phyloP scores from a whole-genome alignment of 2,888 invertebrate genomes.

The Eupithecia exiguata region DNA sequence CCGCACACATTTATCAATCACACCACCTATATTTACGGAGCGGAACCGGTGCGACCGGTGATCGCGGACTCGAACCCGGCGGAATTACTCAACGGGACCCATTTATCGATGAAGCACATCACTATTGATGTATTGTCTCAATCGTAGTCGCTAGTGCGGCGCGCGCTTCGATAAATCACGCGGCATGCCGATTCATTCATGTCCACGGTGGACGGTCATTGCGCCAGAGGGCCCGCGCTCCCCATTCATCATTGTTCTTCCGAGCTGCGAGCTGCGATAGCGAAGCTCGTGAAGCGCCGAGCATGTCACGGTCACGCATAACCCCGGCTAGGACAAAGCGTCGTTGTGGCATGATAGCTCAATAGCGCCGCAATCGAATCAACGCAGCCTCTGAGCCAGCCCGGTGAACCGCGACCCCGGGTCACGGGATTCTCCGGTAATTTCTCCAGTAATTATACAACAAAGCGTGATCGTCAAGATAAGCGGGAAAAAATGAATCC shows the following conservation, averaged over 20 bases:
- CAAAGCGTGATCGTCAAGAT: slow-evolving; percentile 63
- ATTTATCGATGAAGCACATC: slow-evolving; percentile 67
- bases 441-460: slow-evolving; percentile 62
- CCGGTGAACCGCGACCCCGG: slow-evolving; percentile 59
- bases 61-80: slow-evolving; percentile 47
- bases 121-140: slow-evolving; percentile 69
- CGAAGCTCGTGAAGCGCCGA: slow-evolving; percentile 12
- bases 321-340: slow-evolving; percentile 28
- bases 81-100: slow-evolving; percentile 67
- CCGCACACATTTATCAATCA: slow-evolving; percentile 68
- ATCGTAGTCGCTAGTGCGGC: slow-evolving; percentile 47
- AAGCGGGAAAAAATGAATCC: slow-evolving; percentile 61
- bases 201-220: slow-evolving; percentile 47
- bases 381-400: slow-evolving; percentile 48
- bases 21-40: slow-evolving; percentile 55
- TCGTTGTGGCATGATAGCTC: slow-evolving; percentile 48
- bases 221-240: slow-evolving; percentile 38
- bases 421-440: slow-evolving; percentile 46
- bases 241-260: slow-evolving; percentile 50
- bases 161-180: slow-evolving; percentile 50
- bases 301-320: slow-evolving; percentile 41
- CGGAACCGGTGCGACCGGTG: slow-evolving; percentile 54
- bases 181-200: slow-evolving; percentile 53
- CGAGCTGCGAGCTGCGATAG: slow-evolving; percentile 25
- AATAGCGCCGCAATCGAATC: slow-evolving; percentile 48